phyloP scores from a whole-genome alignment of 2,888 invertebrate species.

The Morpho helenor region DNA sequence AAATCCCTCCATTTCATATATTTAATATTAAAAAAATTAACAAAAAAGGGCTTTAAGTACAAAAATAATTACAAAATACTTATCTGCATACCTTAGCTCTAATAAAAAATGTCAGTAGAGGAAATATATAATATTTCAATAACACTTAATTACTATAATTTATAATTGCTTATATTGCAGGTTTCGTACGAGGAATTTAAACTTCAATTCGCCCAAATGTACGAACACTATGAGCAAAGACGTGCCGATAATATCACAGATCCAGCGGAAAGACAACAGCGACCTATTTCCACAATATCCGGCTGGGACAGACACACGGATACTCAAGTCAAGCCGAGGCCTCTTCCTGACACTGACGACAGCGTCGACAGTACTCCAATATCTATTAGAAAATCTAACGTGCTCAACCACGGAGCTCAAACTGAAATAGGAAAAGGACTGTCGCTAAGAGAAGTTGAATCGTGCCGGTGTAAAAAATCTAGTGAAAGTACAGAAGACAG shows the following conservation, averaged over 20 bases:
- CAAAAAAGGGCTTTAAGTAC: too few species aligned
- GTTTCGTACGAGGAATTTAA: conserved; percentile 99
- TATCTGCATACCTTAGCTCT: too few species aligned
- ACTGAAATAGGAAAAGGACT: conserved; percentile 69
- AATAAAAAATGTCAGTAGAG: too few species aligned
- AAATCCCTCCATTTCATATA: too few species aligned
- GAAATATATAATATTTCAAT: too few species aligned
- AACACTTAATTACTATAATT: too few species aligned
- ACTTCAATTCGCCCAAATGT: conserved; percentile 98
- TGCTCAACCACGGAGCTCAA: conserved; percentile 67
- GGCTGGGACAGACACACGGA: conserved; percentile 89
- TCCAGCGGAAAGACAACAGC: conserved; percentile 93
- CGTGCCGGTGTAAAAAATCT: conserved; percentile 52
- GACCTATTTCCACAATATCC: conserved; percentile 97
- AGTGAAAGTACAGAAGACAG: conserved; percentile 38
- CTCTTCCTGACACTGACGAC: conserved; percentile 39
- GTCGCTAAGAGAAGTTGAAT: conserved; percentile 63
- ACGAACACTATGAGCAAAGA: conserved; percentile 96
- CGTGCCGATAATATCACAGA: conserved; percentile 97
- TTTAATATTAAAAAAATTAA: too few species aligned
- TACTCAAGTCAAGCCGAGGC: conserved; percentile 30
- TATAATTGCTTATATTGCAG: conserved; percentile 54
- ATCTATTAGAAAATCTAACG: conserved; percentile 43
- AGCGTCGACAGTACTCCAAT: conserved; percentile 41
- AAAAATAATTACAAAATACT: too few species aligned